These are phyloP conservation scores for Todiramphus saurophagus DNA, from an alignment of 2,113 vertebrate species.

Conservation along the genomic window DNA sequence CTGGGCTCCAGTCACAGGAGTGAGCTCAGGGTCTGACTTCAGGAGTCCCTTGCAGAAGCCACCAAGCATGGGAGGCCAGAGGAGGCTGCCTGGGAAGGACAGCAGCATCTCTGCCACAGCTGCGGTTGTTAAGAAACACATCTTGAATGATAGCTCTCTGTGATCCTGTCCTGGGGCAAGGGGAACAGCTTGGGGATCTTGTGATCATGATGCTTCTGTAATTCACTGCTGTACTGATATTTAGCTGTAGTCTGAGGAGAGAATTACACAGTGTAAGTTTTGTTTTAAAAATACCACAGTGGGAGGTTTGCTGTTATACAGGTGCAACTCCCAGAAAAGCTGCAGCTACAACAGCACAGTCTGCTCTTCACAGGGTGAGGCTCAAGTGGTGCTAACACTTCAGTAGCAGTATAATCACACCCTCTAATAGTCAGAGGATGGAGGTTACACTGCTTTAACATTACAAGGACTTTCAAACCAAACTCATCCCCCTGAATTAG, in stretches of 20 bases:
- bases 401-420: background rate
- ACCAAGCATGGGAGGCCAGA: background rate
- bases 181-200: background rate
- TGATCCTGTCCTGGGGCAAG: too few species aligned
- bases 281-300: background rate
- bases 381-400: background rate
- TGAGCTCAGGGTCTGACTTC: background rate
- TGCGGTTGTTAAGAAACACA: fast-evolving
- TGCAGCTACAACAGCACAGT: background rate
- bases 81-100: background rate
- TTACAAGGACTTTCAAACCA: fast-evolving
- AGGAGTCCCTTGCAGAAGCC: background rate
- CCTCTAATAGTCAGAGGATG: background rate
- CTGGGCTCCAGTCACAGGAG: background rate
- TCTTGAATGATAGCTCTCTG: background rate
- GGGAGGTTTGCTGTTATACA: fast-evolving
- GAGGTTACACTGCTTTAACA: background rate
- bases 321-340: background rate
- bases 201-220: background rate
- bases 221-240: background rate
- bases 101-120: background rate
- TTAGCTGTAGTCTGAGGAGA: background rate
- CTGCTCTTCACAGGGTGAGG: background rate
- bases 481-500: background rate
- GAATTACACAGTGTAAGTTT: background rate